A percentile compares a stretch with the other conserved stretches of the same genome.
Evolutionary conservation across 2,113 vertebrate species (phyloP).

Genomic region (Hydrochoerus hydrochaeris): DNA sequence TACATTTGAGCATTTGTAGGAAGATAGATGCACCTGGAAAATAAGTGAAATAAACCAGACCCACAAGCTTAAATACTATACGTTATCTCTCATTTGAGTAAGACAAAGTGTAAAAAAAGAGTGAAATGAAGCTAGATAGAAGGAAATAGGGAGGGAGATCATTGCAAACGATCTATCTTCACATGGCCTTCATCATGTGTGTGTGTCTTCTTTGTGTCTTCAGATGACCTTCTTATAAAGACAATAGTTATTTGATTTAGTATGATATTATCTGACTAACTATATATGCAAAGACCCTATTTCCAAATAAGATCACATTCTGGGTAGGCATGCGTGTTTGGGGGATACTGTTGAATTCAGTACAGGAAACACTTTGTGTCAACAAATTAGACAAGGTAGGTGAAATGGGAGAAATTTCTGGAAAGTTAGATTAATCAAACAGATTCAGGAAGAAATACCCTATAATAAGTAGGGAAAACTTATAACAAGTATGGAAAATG

Average conservation of each 20-base stretch:
- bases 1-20: neutral
- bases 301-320: neutral
- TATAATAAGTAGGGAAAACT: neutral
- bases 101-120: neutral
- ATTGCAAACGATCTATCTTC: neutral
- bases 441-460: neutral
- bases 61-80: neutral
- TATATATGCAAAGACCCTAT: neutral
- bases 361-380: neutral
- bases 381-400: neutral
- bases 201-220: neutral
- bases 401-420: conserved; percentile 10
- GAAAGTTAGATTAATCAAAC: neutral
- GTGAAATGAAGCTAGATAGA: neutral
- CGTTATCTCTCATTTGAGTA: neutral
- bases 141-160: neutral
- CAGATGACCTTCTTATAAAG: neutral
- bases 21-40: neutral
- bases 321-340: neutral
- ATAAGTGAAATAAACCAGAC: neutral
- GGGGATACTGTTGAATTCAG: neutral
- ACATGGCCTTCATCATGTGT: neutral
- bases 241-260: neutral
- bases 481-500: neutral
- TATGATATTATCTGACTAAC: neutral